Evolutionary conservation across 2,888 invertebrate species (phyloP).

Genomic region (Hydrotaea diabolus): DNA sequence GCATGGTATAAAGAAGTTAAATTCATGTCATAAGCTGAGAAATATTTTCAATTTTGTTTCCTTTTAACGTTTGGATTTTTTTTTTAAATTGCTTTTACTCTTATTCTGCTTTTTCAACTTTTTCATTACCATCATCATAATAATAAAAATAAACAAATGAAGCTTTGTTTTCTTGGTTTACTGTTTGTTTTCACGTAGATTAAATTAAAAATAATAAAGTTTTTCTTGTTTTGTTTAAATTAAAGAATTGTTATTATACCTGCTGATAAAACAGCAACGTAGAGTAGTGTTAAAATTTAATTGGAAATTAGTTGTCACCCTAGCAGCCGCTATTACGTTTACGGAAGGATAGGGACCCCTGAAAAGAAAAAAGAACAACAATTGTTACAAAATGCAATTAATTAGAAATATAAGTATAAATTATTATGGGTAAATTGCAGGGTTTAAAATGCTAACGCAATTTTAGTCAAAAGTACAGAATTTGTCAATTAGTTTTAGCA

Average conservation of each 20-base stretch:
- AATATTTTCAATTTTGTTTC: slow-evolving; percentile 54
- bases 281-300: slow-evolving; percentile 56
- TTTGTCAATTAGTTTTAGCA: too few species aligned
- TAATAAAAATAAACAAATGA: slow-evolving; percentile 35
- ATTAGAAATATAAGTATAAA: too few species aligned
- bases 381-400: slow-evolving; percentile 1
- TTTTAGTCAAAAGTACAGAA: too few species aligned
- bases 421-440: too few species aligned
- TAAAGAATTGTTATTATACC: slow-evolving; percentile 61
- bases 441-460: too few species aligned
- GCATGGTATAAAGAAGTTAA: slow-evolving; percentile 61
- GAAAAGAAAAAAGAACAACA: slow-evolving; percentile 25
- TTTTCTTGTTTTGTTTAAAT: slow-evolving; percentile 25
- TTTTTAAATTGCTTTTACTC: too few species aligned
- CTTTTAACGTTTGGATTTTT: slow-evolving; percentile 25
- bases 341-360: slow-evolving; percentile 48
- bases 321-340: slow-evolving; percentile 46
- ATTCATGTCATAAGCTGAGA: slow-evolving; percentile 53
- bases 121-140: slow-evolving; percentile 34
- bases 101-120: background rate
- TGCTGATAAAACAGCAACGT: slow-evolving; percentile 65
- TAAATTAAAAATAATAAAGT: slow-evolving; percentile 61
- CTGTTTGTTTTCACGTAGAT: slow-evolving; percentile 48
- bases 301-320: slow-evolving; percentile 57
- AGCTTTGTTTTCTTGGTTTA: slow-evolving; percentile 39